Evolutionary conservation across 2,888 invertebrate species (phyloP).

Genomic region (Cyaniris semiargus): DNA sequence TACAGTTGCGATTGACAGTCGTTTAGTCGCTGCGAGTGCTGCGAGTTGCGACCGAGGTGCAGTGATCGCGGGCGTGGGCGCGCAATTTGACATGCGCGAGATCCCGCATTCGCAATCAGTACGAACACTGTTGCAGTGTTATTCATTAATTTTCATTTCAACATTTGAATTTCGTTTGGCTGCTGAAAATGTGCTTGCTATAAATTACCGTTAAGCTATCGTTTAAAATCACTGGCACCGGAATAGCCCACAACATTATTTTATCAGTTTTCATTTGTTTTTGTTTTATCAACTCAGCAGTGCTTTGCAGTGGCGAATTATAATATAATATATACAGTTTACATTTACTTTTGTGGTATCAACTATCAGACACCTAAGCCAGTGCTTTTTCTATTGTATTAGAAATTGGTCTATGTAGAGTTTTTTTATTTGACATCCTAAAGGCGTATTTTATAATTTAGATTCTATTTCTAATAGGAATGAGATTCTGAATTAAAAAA

Average conservation of each 20-base stretch:
- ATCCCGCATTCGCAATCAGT: slow-evolving; percentile 68
- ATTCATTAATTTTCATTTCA: background rate
- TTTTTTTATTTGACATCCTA: background rate
- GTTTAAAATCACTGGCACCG: no score
- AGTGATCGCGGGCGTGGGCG: slow-evolving; percentile 56
- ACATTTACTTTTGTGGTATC: background rate
- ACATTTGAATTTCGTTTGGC: no score
- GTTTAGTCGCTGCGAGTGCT: slow-evolving; percentile 38
- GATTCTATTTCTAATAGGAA: background rate
- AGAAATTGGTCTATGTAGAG: background rate
- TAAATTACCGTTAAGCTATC: no score
- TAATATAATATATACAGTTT: background rate
- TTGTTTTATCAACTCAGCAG: background rate
- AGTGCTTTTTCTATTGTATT: background rate
- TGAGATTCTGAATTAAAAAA: background rate
- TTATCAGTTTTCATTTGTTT: slow-evolving; percentile 6
- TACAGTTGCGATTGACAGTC: slow-evolving; percentile 39
- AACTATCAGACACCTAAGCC: background rate
- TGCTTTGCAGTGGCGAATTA: background rate
- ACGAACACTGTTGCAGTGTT: slow-evolving; percentile 45
- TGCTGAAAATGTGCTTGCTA: no score
- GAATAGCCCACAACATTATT: no score
- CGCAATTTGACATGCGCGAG: slow-evolving; percentile 71
- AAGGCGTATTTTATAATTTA: background rate
- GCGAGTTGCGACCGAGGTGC: slow-evolving; percentile 42